Evolutionary conservation across 2,888 invertebrate species (phyloP).

Genomic region (Aphodius sticticus): DNA sequence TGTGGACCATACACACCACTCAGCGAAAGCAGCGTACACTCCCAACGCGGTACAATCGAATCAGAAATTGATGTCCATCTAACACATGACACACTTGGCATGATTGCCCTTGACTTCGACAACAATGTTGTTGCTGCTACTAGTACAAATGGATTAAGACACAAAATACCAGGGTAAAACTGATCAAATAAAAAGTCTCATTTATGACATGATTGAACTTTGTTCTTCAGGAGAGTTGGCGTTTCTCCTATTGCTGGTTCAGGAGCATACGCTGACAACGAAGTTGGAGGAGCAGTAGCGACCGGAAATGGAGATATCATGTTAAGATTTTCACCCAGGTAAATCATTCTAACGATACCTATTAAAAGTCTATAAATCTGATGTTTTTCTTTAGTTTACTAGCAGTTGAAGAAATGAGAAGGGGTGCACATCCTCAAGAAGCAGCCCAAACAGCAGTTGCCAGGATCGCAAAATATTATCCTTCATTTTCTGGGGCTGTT

Average conservation of each 20-base stretch:
- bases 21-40: conserved; percentile 39
- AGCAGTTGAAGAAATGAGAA: conserved; percentile 89
- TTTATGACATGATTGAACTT: conserved; percentile 11
- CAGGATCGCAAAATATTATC: conserved; percentile 79
- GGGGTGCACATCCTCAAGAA: conserved; percentile 73
- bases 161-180: conserved; percentile 89
- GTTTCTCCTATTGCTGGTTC: conserved; percentile 91
- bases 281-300: conserved; percentile 83
- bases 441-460: conserved; percentile 78
- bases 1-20: conserved; percentile 87
- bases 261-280: conserved; percentile 91
- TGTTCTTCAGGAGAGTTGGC: conserved; percentile 73
- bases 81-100: conserved; percentile 97
- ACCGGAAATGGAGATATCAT: conserved; percentile 98
- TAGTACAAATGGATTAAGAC: conserved; percentile 92
- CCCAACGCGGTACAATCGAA: not conserved
- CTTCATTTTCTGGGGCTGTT: conserved; percentile 84
- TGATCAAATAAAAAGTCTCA: not conserved
- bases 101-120: conserved; percentile 84
- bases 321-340: conserved; percentile 95
- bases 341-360: conserved; percentile 32
- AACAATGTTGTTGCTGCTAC: conserved; percentile 89
- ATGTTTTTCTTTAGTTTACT: conserved; percentile 68
- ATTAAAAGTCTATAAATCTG: not conserved
- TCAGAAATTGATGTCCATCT: conserved; percentile 51